Conservation (phyloP, 2,888 invertebrate genomes). For the Cyclophora punctaria region DNA sequence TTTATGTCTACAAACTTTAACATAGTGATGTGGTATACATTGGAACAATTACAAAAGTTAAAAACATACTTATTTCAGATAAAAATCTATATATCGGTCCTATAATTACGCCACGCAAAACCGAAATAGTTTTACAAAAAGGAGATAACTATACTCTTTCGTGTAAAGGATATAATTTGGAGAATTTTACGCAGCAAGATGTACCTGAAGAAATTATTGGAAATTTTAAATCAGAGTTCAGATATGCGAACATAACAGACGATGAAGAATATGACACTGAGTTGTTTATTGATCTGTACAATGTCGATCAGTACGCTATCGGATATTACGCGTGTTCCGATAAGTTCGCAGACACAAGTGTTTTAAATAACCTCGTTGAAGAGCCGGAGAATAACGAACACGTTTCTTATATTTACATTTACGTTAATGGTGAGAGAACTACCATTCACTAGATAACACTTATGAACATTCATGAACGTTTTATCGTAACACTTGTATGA, state of each 20-base stretch:
- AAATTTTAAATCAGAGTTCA: conserved; percentile 22
- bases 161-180: conserved; percentile 43
- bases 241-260: conserved; percentile 20
- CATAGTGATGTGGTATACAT: too few species aligned
- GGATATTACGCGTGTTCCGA: conserved; percentile 76
- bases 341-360: conserved; percentile 38
- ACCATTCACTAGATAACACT: neutral
- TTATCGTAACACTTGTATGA: conserved; percentile 3
- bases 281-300: conserved; percentile 54
- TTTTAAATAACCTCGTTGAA: conserved; percentile 39
- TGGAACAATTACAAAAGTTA: too few species aligned
- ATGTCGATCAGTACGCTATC: conserved; percentile 62
- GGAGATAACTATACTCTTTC: conserved; percentile 55
- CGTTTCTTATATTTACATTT: conserved; percentile 58
- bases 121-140: conserved; percentile 51
- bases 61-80: conserved; percentile 51
- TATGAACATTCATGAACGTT: neutral
- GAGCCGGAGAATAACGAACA: conserved; percentile 52
- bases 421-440: conserved; percentile 58
- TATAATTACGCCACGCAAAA: conserved; percentile 41
- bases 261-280: conserved; percentile 48
- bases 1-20: neutral
- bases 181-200: conserved; percentile 54
- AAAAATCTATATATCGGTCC: conserved; percentile 44
- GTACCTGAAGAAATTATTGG: conserved; percentile 42